Conservation (phyloP, 2,888 invertebrate species). For the Eilema griseolum region DNA sequence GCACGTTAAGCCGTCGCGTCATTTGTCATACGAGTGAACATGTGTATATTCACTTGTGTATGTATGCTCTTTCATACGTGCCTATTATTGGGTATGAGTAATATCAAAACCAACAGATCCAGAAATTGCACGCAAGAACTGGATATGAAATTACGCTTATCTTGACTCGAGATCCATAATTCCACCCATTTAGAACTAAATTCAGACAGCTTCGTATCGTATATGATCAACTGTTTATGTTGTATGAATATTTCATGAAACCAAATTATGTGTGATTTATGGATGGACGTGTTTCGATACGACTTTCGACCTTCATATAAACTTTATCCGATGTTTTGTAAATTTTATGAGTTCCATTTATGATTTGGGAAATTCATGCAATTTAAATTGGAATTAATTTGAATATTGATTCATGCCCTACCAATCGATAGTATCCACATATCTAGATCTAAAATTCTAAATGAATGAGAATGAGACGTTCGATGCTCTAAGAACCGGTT, state of each 20-base stretch:
- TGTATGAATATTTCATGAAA: background rate
- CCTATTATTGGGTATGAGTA: too few relatives aligned
- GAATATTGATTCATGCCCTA: background rate
- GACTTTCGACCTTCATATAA: background rate
- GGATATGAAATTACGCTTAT: background rate
- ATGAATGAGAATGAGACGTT: too few relatives aligned
- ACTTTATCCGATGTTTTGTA: background rate
- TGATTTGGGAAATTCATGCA: background rate
- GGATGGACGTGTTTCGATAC: background rate
- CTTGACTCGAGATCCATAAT: background rate
- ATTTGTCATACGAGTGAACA: too few relatives aligned
- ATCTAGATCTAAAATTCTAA: too few relatives aligned
- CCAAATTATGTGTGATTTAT: conserved; percentile 1
- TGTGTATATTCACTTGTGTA: too few relatives aligned
- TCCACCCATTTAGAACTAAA: background rate
- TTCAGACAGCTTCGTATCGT: background rate
- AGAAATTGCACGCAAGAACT: background rate
- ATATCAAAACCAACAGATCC: background rate
- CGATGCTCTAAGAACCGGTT: background rate
- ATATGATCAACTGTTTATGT: background rate
- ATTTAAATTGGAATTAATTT: background rate
- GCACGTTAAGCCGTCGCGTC: too few relatives aligned
- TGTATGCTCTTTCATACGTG: too few relatives aligned
- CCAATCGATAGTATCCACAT: background rate
- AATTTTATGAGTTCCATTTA: background rate